These are phyloP conservation scores for Himantopus leucocephalus DNA, from an alignment of 2,113 vertebrate genomes.

Conservation along the genomic window DNA sequence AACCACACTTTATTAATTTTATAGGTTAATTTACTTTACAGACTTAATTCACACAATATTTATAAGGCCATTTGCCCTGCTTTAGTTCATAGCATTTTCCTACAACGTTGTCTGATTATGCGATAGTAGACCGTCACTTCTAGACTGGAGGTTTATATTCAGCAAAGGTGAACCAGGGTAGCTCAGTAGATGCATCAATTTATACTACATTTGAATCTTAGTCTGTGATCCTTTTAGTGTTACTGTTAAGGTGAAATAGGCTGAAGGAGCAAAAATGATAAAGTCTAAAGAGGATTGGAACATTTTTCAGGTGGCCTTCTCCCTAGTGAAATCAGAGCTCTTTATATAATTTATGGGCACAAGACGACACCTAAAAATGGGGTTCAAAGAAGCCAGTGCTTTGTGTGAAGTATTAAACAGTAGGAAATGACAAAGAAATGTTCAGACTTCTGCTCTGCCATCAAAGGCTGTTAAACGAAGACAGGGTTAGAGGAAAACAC, in stretches of 20 bases:
- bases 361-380: conserved; percentile 32
- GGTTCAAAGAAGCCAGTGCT: conserved; percentile 21
- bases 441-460: conserved; percentile 21
- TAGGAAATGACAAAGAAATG: conserved; percentile 35
- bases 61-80: not conserved
- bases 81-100: not conserved
- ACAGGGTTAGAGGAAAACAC: not conserved
- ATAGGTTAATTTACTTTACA: not conserved
- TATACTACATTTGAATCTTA: conserved; percentile 1
- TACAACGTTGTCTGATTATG: not conserved
- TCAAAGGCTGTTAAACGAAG: not conserved
- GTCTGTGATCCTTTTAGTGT: not conserved
- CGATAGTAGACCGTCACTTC: not conserved
- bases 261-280: not conserved
- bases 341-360: conserved; percentile 11
- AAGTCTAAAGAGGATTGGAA: not conserved
- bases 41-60: not conserved
- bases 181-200: not conserved
- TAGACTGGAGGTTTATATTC: not conserved
- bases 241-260: not conserved
- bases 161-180: not conserved
- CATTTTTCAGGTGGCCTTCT: conserved; percentile 17
- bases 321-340: not conserved
- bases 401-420: conserved; percentile 46
- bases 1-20: not conserved